Evolutionary conservation across 30 jellyfish, hydroid and myxozoan species (phyloP), one percentile per base, ranked within the genome.

Genomic region (Aurelia coerulea): DNA sequence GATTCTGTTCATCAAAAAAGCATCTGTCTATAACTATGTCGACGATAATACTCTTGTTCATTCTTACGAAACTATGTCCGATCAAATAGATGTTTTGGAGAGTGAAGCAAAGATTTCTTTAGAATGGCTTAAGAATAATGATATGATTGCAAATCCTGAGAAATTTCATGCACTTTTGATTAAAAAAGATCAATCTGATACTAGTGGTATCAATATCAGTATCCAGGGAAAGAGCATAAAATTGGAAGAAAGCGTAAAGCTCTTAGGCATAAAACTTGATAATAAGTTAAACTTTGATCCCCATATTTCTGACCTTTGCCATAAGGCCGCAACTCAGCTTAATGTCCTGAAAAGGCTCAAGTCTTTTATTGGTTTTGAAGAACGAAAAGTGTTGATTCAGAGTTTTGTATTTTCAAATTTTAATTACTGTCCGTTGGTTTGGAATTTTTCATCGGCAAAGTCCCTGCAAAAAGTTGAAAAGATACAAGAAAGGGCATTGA

Each of bases 131-230:
- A 50, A 41, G 56, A 60, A 64, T 62, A 86, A 86, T 70, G 80
- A 86, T 63, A 86, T 86, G 85, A 74, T 86, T 72, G 89, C 90
- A 15, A 86, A 86, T 53, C 95, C 95, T 37, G 78, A 65, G 65
- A 76, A 63, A 86, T 86, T 86, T 64, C 95, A 86, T 35, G 79
- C 89, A 41, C 39, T 60, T n/a, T 37, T 29, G 67, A 74, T 80
- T 65, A 34, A 37, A 10, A 68, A 74, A 75, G 67, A 68, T 32
- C 71, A 63, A 68, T 72, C 89, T 37, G 54, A 74, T 49, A 76
- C 86, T 39, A 70, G 92, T 68, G 88, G 77, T 58, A 70, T 49
- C 11, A 42, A 63, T 4, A 68, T 86, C 9, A 86, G 54, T 54
- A 62, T 86, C 51, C 60, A 67, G n/a, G 90, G 87, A 17, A 75